Evolutionary conservation across 2,113 vertebrate species (phyloP), one percentile per base, ranked within the genome.

Genomic region (Indicator maculatus): DNA sequence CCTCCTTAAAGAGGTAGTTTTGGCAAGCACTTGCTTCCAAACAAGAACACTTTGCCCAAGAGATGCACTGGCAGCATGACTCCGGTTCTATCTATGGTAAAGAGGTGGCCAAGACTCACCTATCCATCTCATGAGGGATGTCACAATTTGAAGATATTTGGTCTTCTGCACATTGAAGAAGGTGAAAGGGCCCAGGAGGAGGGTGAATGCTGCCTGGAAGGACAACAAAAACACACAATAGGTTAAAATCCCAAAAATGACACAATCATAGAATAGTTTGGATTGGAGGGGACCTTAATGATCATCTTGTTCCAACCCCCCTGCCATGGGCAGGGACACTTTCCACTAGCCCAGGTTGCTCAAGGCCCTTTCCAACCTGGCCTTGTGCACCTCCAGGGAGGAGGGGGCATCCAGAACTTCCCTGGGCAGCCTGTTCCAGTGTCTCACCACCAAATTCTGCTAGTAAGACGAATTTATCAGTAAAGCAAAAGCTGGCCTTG

Each of bases 151-250:
- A 23, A 99, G 99, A 76, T 99, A 99, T 93, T 99, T 99, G 60
- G 99, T 99, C 97, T 99, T 99, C 98, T 99, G 99, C 56, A 99
- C 99, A 6, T 98, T 99, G 95, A 99, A 99, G 97, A 99, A 99
- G 77, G 98, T 98, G 95, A 99, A 99, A 5, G 99, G 99, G n/a
- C 99, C 99, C 72, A 99, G 94, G 26, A 98, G 92, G 21, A 99
- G 91, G 1, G 98, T 98, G 96, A 99, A 99, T 15, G 97, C 78
- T 27, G 97, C 97, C 99, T 99, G 97, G 28, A 94, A 65, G 74
- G 41, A 92, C 36, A 75, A 89, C 14, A 91, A 59, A 91, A 76
- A 80, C 15, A 53, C 20, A 55, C 38, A 28, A 13, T 28, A 88
- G 16, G 44, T 88, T 93, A 91, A 86, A 92, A 59, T 1, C 2